Conservation (phyloP, 2,797 vertebrate genomes). For the Enteromius treurensis region DNA sequence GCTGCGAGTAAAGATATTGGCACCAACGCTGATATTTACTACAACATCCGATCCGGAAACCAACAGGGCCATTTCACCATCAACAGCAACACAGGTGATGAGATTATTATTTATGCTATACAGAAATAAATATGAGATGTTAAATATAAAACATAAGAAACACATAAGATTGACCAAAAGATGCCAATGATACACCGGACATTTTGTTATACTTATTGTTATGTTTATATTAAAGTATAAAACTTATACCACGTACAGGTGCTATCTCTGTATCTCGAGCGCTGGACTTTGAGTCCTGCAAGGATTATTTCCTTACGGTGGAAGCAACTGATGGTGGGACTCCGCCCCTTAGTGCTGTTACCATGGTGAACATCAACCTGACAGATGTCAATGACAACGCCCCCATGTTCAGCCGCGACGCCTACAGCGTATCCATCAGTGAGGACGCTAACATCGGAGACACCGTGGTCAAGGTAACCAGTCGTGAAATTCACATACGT, state of each 20-base stretch:
- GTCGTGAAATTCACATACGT: not conserved
- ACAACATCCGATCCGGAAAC: conserved; percentile 93
- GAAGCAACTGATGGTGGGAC: conserved; percentile 93
- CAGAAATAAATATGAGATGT: not conserved
- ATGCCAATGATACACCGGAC: no score
- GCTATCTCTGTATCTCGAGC: conserved; percentile 83
- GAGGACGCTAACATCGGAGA: conserved; percentile 88
- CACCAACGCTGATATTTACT: conserved; percentile 94
- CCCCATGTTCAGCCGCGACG: conserved; percentile 85
- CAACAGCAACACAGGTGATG: conserved; percentile 86
- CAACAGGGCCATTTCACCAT: conserved; percentile 92
- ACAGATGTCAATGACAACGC: conserved; percentile 95
- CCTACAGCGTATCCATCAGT: conserved; percentile 88
- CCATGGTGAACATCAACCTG: conserved; percentile 91
- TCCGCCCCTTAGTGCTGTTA: conserved; percentile 87
- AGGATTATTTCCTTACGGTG: conserved; percentile 91
- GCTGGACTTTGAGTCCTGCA: conserved; percentile 92
- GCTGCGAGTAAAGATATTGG: conserved; percentile 97
- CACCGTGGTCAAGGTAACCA: conserved; percentile 83
- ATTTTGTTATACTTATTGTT: no score
- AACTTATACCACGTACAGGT: conserved; percentile 71
- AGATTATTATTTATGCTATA: not conserved
- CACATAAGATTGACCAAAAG: no score
- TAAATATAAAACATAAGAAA: not conserved
- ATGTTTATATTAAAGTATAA: not conserved